Percentiles rank a stretch among this genome's conserved stretches.
phyloP scores from a whole-genome alignment of 2,888 invertebrate genomes.

The Aquatica leii region DNA sequence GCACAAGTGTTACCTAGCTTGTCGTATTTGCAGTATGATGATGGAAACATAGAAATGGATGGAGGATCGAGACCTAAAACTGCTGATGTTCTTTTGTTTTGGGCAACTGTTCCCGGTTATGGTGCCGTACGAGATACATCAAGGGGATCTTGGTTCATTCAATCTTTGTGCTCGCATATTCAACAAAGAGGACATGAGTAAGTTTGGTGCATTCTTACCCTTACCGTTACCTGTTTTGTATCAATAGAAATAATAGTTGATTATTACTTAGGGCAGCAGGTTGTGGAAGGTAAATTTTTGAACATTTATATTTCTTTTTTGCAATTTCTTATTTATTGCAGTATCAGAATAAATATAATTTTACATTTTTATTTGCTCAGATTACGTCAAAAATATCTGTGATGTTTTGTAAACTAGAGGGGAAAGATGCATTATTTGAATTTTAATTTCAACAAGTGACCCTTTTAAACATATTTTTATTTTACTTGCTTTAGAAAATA shows the following conservation, averaged over 20 bases:
- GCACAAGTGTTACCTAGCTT: background rate
- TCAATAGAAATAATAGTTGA: background rate
- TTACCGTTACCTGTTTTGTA: background rate
- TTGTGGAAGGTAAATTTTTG: too few species aligned
- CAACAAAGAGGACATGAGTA: conserved; percentile 44
- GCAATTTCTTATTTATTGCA: too few species aligned
- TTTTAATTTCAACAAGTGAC: too few species aligned
- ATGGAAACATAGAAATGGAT: conserved; percentile 38
- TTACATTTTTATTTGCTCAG: too few species aligned
- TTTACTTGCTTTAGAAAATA: too few species aligned
- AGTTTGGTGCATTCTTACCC: conserved; percentile 14
- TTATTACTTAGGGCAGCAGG: background rate
- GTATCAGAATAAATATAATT: too few species aligned
- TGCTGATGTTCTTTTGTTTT: conserved; percentile 53
- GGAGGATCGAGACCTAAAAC: conserved; percentile 44
- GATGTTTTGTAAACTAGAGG: too few species aligned
- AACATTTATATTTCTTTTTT: too few species aligned
- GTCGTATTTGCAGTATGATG: conserved; percentile 16
- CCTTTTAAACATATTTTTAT: too few species aligned
- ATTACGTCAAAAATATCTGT: too few species aligned
- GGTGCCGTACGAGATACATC: conserved; percentile 53
- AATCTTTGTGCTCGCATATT: conserved; percentile 52
- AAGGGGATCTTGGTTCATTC: conserved; percentile 57
- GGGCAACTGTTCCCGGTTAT: conserved; percentile 55
- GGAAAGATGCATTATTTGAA: too few species aligned